phyloP scores from a whole-genome alignment of 1,140 invertebrate genomes.

The Drosophila pseudoobscura region DNA sequence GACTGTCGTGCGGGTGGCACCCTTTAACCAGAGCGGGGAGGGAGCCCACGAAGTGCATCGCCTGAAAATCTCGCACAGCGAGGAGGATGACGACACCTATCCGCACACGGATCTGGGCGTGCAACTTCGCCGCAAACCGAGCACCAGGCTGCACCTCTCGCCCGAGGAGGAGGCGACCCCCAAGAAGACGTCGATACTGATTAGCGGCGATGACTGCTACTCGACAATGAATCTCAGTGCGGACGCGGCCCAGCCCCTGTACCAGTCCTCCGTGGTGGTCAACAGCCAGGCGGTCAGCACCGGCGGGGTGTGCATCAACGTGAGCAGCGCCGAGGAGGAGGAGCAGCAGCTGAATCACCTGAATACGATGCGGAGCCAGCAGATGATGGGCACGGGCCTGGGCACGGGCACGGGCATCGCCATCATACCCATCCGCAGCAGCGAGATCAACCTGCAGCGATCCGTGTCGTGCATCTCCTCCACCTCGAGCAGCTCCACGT shows the following conservation, averaged over 20 bases:
- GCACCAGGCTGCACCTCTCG: constrained; percentile 4
- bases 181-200: constrained; percentile 89
- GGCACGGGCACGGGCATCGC: constrained; percentile 43
- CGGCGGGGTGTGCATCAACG: constrained; percentile 84
- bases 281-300: constrained; percentile 84
- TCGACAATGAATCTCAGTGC: constrained; percentile 87
- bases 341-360: constrained; percentile 76
- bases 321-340: constrained; percentile 73
- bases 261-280: constrained; percentile 88
- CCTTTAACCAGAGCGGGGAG: constrained; percentile 62
- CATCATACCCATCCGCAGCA: constrained; percentile 74
- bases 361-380: constrained; percentile 69
- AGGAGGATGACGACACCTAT: constrained; percentile 48
- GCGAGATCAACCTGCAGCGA: constrained; percentile 70
- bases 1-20: constrained; percentile 79
- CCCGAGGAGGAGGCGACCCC: constrained; percentile 71
- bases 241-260: constrained; percentile 85
- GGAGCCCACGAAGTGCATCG: constrained; percentile 84
- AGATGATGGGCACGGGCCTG: constrained; percentile 17
- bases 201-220: constrained; percentile 89
- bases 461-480: constrained; percentile 77
- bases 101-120: constrained; percentile 12
- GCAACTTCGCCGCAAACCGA: constrained; percentile 40
- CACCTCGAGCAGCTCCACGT: constrained; percentile 75
- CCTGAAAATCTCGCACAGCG: constrained; percentile 85